These are phyloP conservation scores for Ptychochromis oligacanthus DNA, from an alignment of 2,113 vertebrate species.

Conservation along the genomic window DNA sequence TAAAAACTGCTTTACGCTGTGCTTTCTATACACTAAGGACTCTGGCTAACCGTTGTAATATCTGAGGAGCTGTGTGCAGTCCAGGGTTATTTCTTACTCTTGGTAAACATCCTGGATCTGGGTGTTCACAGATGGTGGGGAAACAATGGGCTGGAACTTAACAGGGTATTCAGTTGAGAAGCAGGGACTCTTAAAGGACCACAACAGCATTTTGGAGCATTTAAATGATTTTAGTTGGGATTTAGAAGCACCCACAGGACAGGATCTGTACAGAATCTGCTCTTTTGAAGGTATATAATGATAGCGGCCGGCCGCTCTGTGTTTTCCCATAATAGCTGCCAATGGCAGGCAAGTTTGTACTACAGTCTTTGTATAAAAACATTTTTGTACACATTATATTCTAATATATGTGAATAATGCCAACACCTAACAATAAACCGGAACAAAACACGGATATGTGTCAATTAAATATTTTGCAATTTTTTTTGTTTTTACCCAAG, in stretches of 20 bases:
- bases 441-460: background rate
- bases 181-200: constrained; percentile 13
- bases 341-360: too few species aligned
- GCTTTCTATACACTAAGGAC: constrained; percentile 26
- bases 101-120: constrained; percentile 71
- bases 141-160: constrained; percentile 51
- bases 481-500: background rate
- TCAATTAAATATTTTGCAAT: background rate
- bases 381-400: background rate
- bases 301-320: background rate
- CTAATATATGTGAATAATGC: background rate
- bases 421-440: background rate
- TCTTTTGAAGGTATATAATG: too few species aligned
- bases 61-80: constrained; percentile 14
- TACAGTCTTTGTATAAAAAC: background rate
- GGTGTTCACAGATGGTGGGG: constrained; percentile 41
- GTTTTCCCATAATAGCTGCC: background rate
- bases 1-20: background rate
- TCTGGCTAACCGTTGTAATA: background rate
- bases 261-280: background rate
- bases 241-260: background rate
- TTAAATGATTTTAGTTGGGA: background rate
- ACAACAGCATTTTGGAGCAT: background rate
- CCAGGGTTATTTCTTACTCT: constrained; percentile 47
- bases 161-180: constrained; percentile 6